Conservation (phyloP, 1,140 invertebrate genomes). For the Microplitis mediator region DNA sequence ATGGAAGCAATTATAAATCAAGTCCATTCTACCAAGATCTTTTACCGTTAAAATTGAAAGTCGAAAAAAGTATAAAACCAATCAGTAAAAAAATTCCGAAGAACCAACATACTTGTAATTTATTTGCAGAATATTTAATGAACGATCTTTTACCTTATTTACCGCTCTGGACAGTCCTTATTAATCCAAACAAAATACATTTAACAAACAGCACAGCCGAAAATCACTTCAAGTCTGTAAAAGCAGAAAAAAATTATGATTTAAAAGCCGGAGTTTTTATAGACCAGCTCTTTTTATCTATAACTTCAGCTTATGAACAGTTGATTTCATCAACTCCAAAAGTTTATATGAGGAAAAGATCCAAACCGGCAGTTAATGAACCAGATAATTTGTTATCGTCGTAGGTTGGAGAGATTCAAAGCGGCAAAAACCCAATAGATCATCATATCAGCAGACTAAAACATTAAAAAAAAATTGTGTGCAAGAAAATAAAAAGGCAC, state of each 20-base stretch:
- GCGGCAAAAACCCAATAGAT: too few relatives aligned
- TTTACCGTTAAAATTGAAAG: background rate
- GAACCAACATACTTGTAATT: background rate
- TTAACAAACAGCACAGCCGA: constrained; percentile 5
- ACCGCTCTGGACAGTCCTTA: constrained; percentile 11
- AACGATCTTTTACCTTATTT: constrained; percentile 3
- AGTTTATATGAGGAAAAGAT: too few relatives aligned
- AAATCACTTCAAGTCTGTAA: constrained; percentile 12
- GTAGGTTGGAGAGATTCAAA: too few relatives aligned
- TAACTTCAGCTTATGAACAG: too few relatives aligned
- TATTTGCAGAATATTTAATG: constrained; percentile 12
- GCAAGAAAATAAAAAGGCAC: too few relatives aligned
- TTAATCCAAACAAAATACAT: constrained; percentile 9
- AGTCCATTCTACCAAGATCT: background rate
- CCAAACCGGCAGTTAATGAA: too few relatives aligned
- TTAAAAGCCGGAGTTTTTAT: constrained; percentile 18
- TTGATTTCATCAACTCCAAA: too few relatives aligned
- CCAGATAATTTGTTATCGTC: too few relatives aligned
- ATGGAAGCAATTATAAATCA: background rate
- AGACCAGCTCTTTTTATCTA: too few relatives aligned
- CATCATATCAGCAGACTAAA: too few relatives aligned
- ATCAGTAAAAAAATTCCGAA: background rate
- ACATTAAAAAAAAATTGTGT: too few relatives aligned
- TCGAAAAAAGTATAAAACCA: background rate
- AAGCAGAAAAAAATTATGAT: background rate